Evolutionary conservation across 2,113 vertebrate genomes (phyloP).

Genomic region (Thomomys bottae): DNA sequence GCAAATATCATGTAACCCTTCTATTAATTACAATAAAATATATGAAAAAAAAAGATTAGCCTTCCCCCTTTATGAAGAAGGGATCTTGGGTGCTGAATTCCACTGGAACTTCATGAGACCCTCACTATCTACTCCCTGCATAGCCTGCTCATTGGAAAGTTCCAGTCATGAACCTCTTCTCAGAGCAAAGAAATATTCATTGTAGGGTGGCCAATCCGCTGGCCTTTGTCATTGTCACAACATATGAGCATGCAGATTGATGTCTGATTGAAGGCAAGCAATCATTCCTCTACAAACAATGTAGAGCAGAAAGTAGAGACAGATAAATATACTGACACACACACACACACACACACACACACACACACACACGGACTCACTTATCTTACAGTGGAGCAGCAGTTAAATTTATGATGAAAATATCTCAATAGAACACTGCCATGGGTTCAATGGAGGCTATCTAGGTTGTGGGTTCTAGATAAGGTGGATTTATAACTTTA

Average conservation of each 20-base stretch:
- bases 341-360: fast-evolving
- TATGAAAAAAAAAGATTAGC: no score
- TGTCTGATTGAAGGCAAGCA: background rate
- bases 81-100: background rate
- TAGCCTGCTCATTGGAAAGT: fast-evolving
- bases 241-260: no score
- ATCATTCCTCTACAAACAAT: no score
- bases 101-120: background rate
- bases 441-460: background rate
- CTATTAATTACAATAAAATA: no score
- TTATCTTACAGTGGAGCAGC: background rate
- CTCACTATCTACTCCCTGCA: fast-evolving
- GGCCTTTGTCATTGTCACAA: no score
- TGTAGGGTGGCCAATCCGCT: fast-evolving
- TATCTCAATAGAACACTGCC: background rate
- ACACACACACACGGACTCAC: fast-evolving
- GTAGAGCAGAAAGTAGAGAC: no score
- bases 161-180: background rate
- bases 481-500: background rate
- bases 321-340: no score
- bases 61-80: background rate
- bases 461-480: background rate
- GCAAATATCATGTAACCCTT: no score
- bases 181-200: background rate
- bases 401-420: background rate